These are phyloP conservation scores for Callithrix jacchus DNA, from an alignment of 2,113 vertebrate species.

Conservation along the genomic window DNA sequence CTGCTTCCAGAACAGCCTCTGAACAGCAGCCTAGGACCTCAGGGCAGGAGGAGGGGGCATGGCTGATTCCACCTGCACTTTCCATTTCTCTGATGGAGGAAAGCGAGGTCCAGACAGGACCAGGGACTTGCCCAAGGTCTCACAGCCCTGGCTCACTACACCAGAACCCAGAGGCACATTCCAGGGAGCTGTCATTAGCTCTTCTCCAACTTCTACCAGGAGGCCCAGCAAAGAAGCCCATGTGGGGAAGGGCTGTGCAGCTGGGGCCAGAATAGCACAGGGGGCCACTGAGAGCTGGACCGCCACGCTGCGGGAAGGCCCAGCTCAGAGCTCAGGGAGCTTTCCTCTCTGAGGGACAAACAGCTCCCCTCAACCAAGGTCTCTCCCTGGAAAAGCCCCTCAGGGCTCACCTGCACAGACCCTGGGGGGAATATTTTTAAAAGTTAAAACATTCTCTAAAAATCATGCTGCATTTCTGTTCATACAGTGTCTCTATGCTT, in stretches of 20 bases:
- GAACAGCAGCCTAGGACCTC: background rate
- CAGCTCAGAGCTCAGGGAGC: background rate
- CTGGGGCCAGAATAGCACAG: background rate
- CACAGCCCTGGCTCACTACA: background rate
- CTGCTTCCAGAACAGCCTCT: background rate
- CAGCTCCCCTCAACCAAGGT: slow-evolving; percentile 69
- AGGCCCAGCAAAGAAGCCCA: background rate
- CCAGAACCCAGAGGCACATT: background rate
- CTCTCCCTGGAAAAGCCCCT: slow-evolving; percentile 75
- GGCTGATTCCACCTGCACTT: background rate
- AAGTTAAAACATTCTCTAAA: slow-evolving; percentile 77
- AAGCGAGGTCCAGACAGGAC: background rate
- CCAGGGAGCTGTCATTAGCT: background rate
- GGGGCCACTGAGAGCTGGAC: slow-evolving; percentile 42
- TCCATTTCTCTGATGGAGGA: background rate
- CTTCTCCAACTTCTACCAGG: background rate
- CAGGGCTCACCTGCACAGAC: slow-evolving; percentile 78
- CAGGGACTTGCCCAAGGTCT: background rate
- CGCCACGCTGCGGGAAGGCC: background rate
- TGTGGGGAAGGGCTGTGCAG: background rate
- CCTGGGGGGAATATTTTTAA: slow-evolving; percentile 77
- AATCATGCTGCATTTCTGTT: slow-evolving; percentile 72
- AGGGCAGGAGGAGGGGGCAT: background rate
- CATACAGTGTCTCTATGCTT: slow-evolving; percentile 68
- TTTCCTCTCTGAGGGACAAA: background rate